Base-by-base conservation (phyloP, 64 coral and sea anemone species). In the Pachyseris speciosa region DNA sequence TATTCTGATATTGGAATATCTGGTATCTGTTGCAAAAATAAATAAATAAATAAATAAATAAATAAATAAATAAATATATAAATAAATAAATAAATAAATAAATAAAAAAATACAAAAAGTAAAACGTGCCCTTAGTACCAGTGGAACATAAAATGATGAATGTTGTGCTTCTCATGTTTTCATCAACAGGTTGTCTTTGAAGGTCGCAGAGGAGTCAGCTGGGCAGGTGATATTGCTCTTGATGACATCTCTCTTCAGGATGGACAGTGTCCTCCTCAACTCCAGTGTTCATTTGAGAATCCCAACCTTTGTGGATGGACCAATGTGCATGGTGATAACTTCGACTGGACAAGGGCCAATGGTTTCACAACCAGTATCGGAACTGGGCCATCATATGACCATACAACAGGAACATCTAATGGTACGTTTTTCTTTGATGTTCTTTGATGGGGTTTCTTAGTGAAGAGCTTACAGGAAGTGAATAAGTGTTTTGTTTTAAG, bases 321-420 rank as follows among this genome's bases (percentile, higher is more conserved):
- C 5, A 98, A 98, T 19, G 84, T 94, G 0, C 84, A 91, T 33
- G 96, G 96, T n/a, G 96, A 98, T 81, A 98, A 98, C 84, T 98
- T 98, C 69, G 96, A 98, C 65, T 98, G 96, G 96, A 87, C 83
- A 22, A 87, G 96, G 42, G 75, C 92, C 1, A 98, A 98, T 94
- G 96, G 92, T 45, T 31, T 30, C 37, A 98, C 96, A 58, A 66
- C 83, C 57, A 98, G 96, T 66, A 13, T 64, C 41, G 96, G 96
- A 30, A 98, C 96, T 44, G 96, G 96, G 4, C 96, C 96, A 67
- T 75, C 92, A 57, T 55, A n/a, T 60, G 96, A 98, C 60, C 92
- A 98, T 19, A 98, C 96, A 9, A 91, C 94, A 37, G 92, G 92
- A 16, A 94, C 96, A 38, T 37, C 64, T 31, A 77, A 61, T 83